Evolutionary conservation across 2,888 invertebrate genomes (phyloP), one percentile per base, ranked within the genome.

Genomic region (Idaea dimidiata): DNA sequence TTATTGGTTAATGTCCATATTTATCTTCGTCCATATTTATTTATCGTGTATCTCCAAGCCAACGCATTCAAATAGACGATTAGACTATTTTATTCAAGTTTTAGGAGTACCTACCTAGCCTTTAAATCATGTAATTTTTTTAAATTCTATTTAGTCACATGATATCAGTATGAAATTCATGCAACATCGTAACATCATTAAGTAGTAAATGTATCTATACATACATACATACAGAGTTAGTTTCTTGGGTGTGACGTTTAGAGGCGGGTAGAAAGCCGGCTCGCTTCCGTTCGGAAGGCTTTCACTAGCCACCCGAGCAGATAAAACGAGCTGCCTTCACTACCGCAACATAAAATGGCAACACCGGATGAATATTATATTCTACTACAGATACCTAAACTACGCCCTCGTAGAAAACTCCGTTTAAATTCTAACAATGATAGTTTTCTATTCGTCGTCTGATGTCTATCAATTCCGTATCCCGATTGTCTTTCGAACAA

Each of bases 251-350:
- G 66, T 72, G 74, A 72, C 68, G 72, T 72, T 82, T 69, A 83
- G 83, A 86, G 88, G 89, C 79, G 84, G 88, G 88, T 90, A 89
- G 89, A 91, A 91, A 90, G 89, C 86, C 80, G 83, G 74, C 80
- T 77, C 69, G 82, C 86, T 90, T 90, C 89, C 91, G 89, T 80
- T 88, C 83, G 83, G 85, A 86, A 86, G 81, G 88, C 89, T 91
- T 91, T 91, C 91, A 86, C 90, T 88, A 74, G 80, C 71, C 69
- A 73, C 73, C 73, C 73, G 71, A 71, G 72, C 78, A 82, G 79
- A 81, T 83, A 79, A 80, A 78, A 80, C 78, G 80, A 77, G 76
- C 76, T 72, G 65, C 75, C 70, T 74, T 70, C 64, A 61, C 58
- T 32, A 33, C 58, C 58, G 58, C 56, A 56, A 59, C 43, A 60